These are phyloP conservation scores for Laupala kohalensis DNA, from an alignment of 1,140 invertebrate species.

Conservation along the genomic window DNA sequence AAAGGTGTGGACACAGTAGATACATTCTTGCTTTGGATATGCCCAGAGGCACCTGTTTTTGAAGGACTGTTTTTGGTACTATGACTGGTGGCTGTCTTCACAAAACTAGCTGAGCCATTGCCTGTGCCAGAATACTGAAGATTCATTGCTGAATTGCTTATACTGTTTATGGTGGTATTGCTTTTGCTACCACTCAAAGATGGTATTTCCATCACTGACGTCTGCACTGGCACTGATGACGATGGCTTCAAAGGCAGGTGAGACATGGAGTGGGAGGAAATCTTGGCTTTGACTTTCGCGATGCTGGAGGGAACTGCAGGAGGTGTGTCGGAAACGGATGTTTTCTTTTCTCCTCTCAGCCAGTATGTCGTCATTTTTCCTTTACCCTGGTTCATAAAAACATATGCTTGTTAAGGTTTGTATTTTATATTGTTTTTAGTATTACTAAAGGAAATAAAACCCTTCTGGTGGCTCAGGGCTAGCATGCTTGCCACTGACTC, in stretches of 20 bases:
- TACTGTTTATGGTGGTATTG: background rate
- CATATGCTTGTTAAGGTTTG: background rate
- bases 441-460: background rate
- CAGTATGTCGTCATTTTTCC: conserved; percentile 81
- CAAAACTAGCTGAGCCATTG: background rate
- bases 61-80: background rate
- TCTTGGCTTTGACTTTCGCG: background rate
- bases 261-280: background rate
- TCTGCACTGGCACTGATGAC: background rate
- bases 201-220: background rate
- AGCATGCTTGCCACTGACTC: too few relatives aligned
- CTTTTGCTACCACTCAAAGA: background rate
- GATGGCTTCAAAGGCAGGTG: too few relatives aligned
- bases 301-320: background rate
- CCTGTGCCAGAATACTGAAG: background rate
- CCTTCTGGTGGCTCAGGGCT: too few relatives aligned
- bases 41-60: background rate
- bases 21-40: background rate
- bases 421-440: background rate
- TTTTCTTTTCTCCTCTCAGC: conserved; percentile 55
- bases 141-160: background rate
- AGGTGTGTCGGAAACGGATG: background rate
- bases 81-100: background rate
- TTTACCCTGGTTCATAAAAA: conserved; percentile 52
- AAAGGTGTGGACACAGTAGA: background rate